Percentiles rank a stretch among this genome's conserved stretches.
Conservation (phyloP, 2,797 vertebrate genomes). For the Silurus aristotelis region DNA sequence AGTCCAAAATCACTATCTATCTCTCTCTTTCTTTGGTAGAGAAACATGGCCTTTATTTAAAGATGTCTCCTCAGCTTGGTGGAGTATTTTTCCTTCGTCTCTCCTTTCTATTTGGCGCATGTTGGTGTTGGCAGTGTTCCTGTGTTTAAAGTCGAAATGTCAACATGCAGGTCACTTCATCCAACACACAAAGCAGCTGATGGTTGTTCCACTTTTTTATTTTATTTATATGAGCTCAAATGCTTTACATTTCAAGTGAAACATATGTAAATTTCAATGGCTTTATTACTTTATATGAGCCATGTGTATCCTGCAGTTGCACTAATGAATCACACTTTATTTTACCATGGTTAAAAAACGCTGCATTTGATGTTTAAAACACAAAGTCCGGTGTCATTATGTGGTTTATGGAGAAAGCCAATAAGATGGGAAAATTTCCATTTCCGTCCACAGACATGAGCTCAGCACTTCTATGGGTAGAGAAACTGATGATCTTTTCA, state of each 20-base stretch:
- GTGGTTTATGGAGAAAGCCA: slow-evolving; percentile 28
- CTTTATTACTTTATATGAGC: slow-evolving; percentile 16
- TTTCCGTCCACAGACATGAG: slow-evolving; percentile 31
- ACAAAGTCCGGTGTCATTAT: slow-evolving; percentile 26
- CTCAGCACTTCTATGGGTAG: slow-evolving; percentile 19
- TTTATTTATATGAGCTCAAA: neutral
- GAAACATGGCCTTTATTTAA: slow-evolving; percentile 29
- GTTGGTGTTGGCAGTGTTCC: slow-evolving; percentile 20
- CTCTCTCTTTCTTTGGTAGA: neutral
- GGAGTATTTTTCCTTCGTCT: neutral
- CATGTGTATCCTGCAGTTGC: slow-evolving; percentile 9
- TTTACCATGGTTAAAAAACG: slow-evolving; percentile 21
- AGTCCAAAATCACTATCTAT: slow-evolving; percentile 10
- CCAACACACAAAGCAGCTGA: neutral
- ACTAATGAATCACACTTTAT: slow-evolving; percentile 25
- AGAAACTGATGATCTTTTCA: slow-evolving; percentile 19
- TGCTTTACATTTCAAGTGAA: slow-evolving; percentile 16
- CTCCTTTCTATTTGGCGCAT: slow-evolving; percentile 12
- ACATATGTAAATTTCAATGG: neutral
- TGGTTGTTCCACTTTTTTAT: slow-evolving; percentile 4
- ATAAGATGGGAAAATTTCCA: slow-evolving; percentile 12
- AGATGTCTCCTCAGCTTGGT: neutral
- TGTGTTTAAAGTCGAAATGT: slow-evolving; percentile 14
- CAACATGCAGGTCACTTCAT: slow-evolving; percentile 11
- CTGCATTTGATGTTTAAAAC: slow-evolving; percentile 14